Conservation (phyloP, 1,140 invertebrate genomes). For the Drosophila kepulauana region DNA sequence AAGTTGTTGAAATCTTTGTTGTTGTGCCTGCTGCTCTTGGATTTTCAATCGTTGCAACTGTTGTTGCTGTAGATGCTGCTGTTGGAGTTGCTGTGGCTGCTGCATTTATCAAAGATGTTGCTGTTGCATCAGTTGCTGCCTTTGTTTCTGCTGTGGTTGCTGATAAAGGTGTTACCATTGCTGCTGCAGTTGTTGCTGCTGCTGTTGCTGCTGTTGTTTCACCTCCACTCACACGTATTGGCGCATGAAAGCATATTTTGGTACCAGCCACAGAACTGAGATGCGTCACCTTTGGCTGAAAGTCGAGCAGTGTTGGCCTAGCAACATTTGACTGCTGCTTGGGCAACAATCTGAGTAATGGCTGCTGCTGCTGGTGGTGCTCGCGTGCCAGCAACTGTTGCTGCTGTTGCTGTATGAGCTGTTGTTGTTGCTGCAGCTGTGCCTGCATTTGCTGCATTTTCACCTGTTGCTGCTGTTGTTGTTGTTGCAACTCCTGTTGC, state of each 20-base stretch:
- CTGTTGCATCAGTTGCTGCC: background rate
- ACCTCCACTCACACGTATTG: slow-evolving; percentile 38
- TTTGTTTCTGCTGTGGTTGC: background rate
- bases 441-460: slow-evolving; percentile 2
- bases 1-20: background rate
- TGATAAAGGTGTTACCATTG: too few relatives aligned
- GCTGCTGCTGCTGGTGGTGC: background rate
- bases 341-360: background rate
- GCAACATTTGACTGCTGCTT: background rate
- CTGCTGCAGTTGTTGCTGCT: background rate
- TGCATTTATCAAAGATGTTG: background rate
- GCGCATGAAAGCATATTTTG: slow-evolving; percentile 51
- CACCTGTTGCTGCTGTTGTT: slow-evolving; percentile 11
- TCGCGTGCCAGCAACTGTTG: slow-evolving; percentile 11
- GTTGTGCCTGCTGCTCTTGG: background rate
- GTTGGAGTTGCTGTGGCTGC: background rate
- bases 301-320: slow-evolving; percentile 36
- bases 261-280: slow-evolving; percentile 19
- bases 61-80: background rate
- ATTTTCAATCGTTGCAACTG: background rate
- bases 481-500: background rate
- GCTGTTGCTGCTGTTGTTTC: slow-evolving; percentile 4
- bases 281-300: slow-evolving; percentile 30
- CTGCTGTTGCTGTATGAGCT: background rate
- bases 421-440: slow-evolving; percentile 8